Conservation (phyloP, 2,113 vertebrate species). For the Elephas maximus region DNA sequence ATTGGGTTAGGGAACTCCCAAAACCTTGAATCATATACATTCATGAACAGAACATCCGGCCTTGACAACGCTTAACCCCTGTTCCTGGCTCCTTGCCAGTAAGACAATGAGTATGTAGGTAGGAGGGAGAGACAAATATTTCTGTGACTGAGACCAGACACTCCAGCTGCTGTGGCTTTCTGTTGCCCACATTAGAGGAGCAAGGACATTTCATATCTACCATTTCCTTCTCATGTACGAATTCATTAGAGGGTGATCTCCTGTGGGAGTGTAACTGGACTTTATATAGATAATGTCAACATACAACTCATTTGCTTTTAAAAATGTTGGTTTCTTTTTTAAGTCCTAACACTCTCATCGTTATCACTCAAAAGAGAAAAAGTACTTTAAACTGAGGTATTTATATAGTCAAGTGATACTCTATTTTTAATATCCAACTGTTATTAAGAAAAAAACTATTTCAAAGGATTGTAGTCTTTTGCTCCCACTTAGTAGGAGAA, state of each 20-base stretch:
- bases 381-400: not conserved
- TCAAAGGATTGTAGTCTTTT: not conserved
- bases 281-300: constrained; percentile 36
- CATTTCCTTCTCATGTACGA: not conserved
- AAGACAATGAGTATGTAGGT: not conserved
- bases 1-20: not conserved
- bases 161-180: not conserved
- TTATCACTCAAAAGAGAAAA: not conserved
- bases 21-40: not conserved
- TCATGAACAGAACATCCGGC: constrained; percentile 45
- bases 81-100: constrained; percentile 32
- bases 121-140: constrained; percentile 14
- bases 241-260: not conserved
- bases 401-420: not conserved
- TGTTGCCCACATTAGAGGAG: not conserved
- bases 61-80: constrained; percentile 20
- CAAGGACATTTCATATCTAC: not conserved
- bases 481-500: not conserved
- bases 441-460: not conserved
- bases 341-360: not conserved
- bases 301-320: not conserved
- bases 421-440: not conserved
- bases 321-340: not conserved
- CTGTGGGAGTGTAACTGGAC: not conserved
- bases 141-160: not conserved